These are phyloP conservation scores for Spilogale gracilis DNA, from an alignment of 2,113 vertebrate species.

Conservation along the genomic window DNA sequence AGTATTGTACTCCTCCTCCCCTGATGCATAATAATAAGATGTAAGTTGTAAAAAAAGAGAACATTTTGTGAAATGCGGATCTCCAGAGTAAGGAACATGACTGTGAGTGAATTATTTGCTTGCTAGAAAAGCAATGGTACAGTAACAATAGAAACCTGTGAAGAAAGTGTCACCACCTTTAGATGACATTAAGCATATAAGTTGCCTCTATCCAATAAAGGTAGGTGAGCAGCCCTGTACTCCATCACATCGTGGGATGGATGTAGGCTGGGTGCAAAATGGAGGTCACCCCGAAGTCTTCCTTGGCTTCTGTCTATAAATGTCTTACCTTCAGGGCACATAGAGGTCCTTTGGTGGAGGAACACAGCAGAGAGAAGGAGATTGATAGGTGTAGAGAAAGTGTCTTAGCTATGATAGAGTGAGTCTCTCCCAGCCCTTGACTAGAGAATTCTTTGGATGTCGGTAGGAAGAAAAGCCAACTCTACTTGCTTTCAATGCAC, in stretches of 20 bases:
- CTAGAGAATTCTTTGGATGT: background rate
- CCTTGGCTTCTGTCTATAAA: background rate
- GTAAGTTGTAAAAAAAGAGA: background rate
- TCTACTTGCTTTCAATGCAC: background rate
- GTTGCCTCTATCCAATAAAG: background rate
- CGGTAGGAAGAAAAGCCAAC: background rate
- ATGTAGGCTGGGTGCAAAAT: background rate
- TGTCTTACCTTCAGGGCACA: background rate
- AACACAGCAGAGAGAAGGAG: background rate
- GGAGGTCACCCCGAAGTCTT: background rate
- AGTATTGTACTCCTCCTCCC: background rate
- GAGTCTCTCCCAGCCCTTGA: background rate
- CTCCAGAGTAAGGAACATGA: background rate
- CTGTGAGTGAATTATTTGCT: background rate
- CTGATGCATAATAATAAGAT: background rate
- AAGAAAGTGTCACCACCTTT: background rate
- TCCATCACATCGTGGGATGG: too few species aligned
- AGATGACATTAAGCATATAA: background rate
- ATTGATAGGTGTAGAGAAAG: background rate
- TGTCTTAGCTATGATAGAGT: background rate
- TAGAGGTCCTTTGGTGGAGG: background rate
- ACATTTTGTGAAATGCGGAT: background rate
- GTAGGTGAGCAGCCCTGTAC: background rate
- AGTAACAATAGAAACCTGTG: background rate
- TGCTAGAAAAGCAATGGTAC: background rate